phyloP scores from a whole-genome alignment of 2,113 vertebrate genomes.

The Dasyurus viverrinus region DNA sequence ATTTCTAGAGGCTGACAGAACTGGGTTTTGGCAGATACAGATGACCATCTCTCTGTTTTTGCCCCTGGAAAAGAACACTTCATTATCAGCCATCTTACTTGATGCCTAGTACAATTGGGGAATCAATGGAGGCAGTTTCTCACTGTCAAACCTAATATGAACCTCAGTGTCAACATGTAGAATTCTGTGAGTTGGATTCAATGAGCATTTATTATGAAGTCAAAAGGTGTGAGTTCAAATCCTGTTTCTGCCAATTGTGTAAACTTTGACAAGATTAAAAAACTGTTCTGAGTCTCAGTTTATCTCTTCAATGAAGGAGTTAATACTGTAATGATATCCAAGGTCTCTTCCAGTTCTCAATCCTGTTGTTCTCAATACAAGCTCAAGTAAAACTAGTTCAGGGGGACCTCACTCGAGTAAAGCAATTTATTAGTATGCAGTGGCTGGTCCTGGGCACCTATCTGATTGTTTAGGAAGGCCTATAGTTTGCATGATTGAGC shows the following conservation, averaged over 20 bases:
- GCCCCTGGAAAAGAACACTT: not conserved
- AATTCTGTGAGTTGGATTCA: not conserved
- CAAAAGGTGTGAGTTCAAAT: not conserved
- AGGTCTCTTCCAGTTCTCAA: not conserved
- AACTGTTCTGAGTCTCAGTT: not conserved
- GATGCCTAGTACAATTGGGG: not conserved
- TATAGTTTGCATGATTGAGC: not conserved
- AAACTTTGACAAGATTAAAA: not conserved
- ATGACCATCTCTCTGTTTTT: not conserved
- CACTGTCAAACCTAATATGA: not conserved
- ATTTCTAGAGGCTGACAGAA: not conserved
- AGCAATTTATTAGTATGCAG: not conserved
- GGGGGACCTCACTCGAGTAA: not conserved
- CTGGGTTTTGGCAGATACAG: not conserved
- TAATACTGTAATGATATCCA: not conserved
- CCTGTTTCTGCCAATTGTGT: not conserved
- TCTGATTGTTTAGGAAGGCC: not conserved
- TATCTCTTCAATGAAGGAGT: not conserved
- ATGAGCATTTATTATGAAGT: not conserved
- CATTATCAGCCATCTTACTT: not conserved
- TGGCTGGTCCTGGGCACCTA: not conserved
- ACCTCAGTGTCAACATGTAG: not conserved
- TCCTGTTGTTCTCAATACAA: not conserved
- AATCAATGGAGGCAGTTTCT: not conserved
- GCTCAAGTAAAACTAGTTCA: not conserved